These are phyloP conservation scores for Collichthys lucidus DNA, from an alignment of 2,113 vertebrate species.

Conservation along the genomic window DNA sequence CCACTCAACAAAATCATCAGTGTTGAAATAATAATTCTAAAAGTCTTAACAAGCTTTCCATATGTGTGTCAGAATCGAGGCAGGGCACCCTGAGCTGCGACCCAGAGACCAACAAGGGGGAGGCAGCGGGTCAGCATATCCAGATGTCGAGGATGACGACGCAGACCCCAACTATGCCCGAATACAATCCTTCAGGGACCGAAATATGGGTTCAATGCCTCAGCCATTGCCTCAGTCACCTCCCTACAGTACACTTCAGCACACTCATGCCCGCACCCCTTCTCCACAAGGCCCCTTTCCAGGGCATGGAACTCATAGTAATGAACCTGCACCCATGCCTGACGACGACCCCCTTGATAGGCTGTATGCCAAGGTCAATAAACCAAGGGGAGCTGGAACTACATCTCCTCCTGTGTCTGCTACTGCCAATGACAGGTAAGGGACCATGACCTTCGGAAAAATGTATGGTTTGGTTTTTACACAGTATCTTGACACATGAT, in stretches of 20 bases:
- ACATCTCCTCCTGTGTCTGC: constrained; percentile 78
- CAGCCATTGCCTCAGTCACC: constrained; percentile 53
- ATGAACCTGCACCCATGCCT: constrained; percentile 72
- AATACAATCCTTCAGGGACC: constrained; percentile 91
- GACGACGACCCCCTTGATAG: constrained; percentile 90
- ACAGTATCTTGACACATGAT: too few relatives aligned
- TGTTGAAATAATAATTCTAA: background rate
- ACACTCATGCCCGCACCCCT: constrained; percentile 81
- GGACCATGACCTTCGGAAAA: background rate
- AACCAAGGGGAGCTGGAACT: constrained; percentile 82
- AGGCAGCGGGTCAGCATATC: constrained; percentile 62
- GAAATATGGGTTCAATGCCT: constrained; percentile 76
- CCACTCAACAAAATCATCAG: background rate
- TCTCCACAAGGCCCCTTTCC: constrained; percentile 74
- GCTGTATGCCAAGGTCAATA: constrained; percentile 97
- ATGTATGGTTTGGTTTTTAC: too few relatives aligned
- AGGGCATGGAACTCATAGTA: constrained; percentile 58
- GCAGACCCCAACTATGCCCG: constrained; percentile 95
- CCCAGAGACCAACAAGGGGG: constrained; percentile 73
- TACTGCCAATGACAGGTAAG: constrained; percentile 88
- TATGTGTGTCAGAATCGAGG: constrained; percentile 87
- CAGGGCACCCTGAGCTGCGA: constrained; percentile 91
- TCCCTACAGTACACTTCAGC: constrained; percentile 63
- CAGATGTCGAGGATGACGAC: constrained; percentile 94
- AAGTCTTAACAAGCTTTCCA: background rate